Conservation (phyloP, 1,140 invertebrate genomes). For the Conus ventricosus region DNA sequence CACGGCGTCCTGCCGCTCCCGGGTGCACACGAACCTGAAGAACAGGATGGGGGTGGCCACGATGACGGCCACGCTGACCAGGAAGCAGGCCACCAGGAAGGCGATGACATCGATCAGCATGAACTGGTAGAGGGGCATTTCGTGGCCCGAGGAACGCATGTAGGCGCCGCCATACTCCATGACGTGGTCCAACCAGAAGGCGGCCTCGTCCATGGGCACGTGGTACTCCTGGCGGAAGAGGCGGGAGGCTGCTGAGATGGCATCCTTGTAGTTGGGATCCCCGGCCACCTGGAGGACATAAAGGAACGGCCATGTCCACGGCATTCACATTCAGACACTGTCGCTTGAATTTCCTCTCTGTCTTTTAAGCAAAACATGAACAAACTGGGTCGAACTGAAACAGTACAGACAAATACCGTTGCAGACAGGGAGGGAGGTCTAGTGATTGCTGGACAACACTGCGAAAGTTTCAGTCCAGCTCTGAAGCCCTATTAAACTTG, state of each 20-base stretch:
- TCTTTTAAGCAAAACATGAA: too few species aligned
- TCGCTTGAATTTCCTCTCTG: too few species aligned
- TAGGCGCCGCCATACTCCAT: conserved; percentile 61
- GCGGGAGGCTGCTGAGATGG: conserved; percentile 53
- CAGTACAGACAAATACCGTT: too few species aligned
- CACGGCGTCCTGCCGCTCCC: background rate
- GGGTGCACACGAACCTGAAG: background rate
- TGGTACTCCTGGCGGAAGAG: conserved; percentile 53
- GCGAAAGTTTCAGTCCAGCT: too few species aligned
- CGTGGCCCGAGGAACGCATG: conserved; percentile 48
- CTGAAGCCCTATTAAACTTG: too few species aligned
- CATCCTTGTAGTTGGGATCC: conserved; percentile 47
- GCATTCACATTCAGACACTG: too few species aligned
- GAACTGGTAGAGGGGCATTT: conserved; percentile 59
- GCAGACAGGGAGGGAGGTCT: too few species aligned
- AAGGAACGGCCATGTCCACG: too few species aligned
- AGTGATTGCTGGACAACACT: too few species aligned
- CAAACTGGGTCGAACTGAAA: too few species aligned
- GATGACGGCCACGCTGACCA: background rate
- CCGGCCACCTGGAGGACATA: conserved; percentile 35
- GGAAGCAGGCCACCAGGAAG: conserved; percentile 33
- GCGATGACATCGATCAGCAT: conserved; percentile 56
- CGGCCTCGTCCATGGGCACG: conserved; percentile 46
- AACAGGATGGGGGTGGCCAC: background rate
- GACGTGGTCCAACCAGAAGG: conserved; percentile 62